Evolutionary conservation across 35 echinoderm and acorn worm species (phyloP), one percentile per base, ranked within the genome.

Genomic region (Stichopus chloronotus): DNA sequence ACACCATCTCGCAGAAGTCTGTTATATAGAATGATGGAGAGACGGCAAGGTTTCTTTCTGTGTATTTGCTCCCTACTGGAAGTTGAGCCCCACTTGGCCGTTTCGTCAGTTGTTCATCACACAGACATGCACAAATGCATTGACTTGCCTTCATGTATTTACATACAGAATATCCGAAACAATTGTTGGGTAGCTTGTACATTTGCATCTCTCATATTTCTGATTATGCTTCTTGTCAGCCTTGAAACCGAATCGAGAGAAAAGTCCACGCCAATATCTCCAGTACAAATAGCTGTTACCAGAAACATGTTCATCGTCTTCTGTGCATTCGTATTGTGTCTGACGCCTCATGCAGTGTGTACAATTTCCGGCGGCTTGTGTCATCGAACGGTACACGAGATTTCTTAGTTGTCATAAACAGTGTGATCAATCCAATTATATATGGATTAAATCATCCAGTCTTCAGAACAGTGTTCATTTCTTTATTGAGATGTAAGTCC

Each of bases 241-340:
- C 57, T 56, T 65, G 5, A 13, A 5, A 58, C 56, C 52, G 82
- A 87, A 61, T 43, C 57, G 84, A 65, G 0, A 25, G 57, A 7
- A 21, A 2, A 7, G 13, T 19, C 59, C 16, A 43, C 1, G 0
- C 20, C 6, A 30, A 12, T 57, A 87, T 57, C 84, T 4, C 84
- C 56, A 13, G 12, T 87, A n/a, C 53, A 87, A 57, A 61, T 87
- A 23, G 52, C 21, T 21, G 84, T 87, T 53, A 87, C 84, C 52
- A 57, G 13, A 17, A 87, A 87, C 58, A 87, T 87, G 84, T 87
- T 87, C 56, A n/a, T 87, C 84, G 57, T 87, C 43, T 59, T 87
- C 22, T 87, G 84, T 30, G 84, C 22, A 0, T 87, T 87, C 21
- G 59, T 87, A 9, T 22, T 87, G 6, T 87, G 84, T 59, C 53